Percentiles rank a stretch among this genome's conserved stretches.
phyloP scores from a whole-genome alignment of 2,113 vertebrate species.

The Solenodon paradoxus region DNA sequence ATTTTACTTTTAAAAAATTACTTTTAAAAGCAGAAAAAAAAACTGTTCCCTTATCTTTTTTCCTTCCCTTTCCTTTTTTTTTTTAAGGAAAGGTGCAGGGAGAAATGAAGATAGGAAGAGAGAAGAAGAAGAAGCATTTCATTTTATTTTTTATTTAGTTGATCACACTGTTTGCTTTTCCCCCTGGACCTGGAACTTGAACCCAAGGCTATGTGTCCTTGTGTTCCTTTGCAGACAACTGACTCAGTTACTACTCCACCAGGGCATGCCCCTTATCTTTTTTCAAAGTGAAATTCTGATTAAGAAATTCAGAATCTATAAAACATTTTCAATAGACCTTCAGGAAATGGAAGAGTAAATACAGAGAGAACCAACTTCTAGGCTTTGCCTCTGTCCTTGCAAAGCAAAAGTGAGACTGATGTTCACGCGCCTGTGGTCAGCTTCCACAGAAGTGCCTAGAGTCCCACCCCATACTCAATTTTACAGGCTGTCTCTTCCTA shows the following conservation, averaged over 20 bases:
- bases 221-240: too few relatives aligned
- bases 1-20: constrained; percentile 8
- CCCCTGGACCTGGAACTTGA: too few relatives aligned
- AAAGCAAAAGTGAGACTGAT: background rate
- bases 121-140: too few relatives aligned
- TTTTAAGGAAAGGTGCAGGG: too few relatives aligned
- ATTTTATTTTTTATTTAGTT: too few relatives aligned
- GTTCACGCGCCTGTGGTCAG: background rate
- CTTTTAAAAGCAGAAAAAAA: background rate
- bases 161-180: too few relatives aligned
- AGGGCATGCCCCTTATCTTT: background rate
- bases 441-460: background rate
- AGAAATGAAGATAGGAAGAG: too few relatives aligned
- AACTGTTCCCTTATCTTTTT: background rate
- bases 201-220: too few relatives aligned
- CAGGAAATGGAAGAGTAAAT: background rate
- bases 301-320: background rate
- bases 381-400: background rate
- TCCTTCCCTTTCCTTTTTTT: too few relatives aligned
- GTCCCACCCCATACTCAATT: background rate
- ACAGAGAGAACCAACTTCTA: background rate
- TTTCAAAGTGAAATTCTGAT: too few relatives aligned
- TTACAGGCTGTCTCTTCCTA: background rate
- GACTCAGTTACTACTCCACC: too few relatives aligned
- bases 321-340: background rate